Percentiles rank a stretch among this genome's conserved stretches.
These are phyloP conservation scores for Tetrapedia diversipes DNA, from an alignment of 2,888 invertebrate genomes.

Conservation along the genomic window DNA sequence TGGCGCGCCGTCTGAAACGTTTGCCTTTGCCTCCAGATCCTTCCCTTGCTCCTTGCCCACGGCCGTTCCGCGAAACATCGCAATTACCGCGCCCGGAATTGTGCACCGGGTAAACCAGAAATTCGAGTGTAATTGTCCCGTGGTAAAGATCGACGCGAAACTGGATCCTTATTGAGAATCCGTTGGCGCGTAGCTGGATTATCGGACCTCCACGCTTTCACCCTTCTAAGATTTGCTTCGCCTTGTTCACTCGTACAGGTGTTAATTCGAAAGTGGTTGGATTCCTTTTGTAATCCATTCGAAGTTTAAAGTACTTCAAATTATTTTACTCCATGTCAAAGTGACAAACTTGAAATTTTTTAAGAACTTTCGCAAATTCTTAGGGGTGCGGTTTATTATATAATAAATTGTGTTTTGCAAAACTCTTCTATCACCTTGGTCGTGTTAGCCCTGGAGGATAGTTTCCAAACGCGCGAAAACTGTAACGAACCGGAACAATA, in stretches of 20 bases:
- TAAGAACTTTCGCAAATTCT: no score
- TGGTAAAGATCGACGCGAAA: not conserved
- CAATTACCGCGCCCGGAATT: conserved; percentile 22
- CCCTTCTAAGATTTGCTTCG: no score
- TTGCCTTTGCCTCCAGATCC: conserved; percentile 57
- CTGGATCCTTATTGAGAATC: not conserved
- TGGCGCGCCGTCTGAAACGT: conserved; percentile 43
- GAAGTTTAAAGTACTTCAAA: no score
- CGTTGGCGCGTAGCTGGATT: not conserved
- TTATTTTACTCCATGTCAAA: no score
- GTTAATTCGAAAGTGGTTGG: not conserved
- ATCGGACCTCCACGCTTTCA: not conserved
- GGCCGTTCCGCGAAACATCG: conserved; percentile 49
- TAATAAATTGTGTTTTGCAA: no score
- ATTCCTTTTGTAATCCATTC: no score
- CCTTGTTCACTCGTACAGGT: not conserved
- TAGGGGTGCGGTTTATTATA: no score
- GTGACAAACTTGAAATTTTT: no score
- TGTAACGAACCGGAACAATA: conserved; percentile 13
- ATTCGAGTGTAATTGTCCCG: conserved; percentile 39
- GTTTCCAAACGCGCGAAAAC: no score
- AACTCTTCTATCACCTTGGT: no score
- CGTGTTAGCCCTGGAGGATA: no score
- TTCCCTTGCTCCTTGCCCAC: conserved; percentile 24
- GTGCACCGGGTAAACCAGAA: not conserved